Evolutionary conservation across 1,140 invertebrate genomes (phyloP), one percentile per base, ranked within the genome.

Genomic region (Neotoxoptera formosana): DNA sequence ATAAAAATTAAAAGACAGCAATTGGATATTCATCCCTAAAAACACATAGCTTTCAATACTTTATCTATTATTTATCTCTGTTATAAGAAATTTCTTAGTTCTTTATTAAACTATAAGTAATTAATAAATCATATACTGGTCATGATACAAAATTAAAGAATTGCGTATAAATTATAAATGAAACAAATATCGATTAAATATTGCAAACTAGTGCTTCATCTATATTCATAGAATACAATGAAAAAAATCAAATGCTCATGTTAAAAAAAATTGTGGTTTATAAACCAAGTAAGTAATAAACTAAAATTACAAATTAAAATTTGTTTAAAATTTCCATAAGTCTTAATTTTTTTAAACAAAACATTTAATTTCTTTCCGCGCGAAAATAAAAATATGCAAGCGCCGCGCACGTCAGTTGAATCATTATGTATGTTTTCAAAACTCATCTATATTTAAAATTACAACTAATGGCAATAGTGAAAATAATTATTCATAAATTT

Each of bases 371-470:
- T 51, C 30, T 93, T 84, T 93, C 81, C 91, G 91, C 91, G 91
- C 91, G 41, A 86, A 93, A 84, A 86, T 84, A 41, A 84, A 93
- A 53, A 84, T 93, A 93, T 84, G 91, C 91, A 56, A 86, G 91
- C 91, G 91, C 91, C 81, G 91, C 91, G 91, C 91, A 81, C 9
- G 48, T 83, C 76, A 93, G 53, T 93, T 93, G 48, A 45, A 84
- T 56, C 25, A 84, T 51, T 45, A 86, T 93, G 81, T 86, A 93
- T 86, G 91, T 93, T 93, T 86, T 86, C 25, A 93, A 56, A 93
- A 92, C 30, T 60, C 30, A 30, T 90, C 34, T 11, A 89, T 51
- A 34, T 47, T 41, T 86, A 17, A 86, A 36, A 47, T 47, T 47
- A 86, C 7, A 76, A 76, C n/a, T 47, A 47, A 47, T 17, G 9